Conservation (phyloP, 2,888 invertebrate species). For the Caenorhabditis zanzibari region DNA sequence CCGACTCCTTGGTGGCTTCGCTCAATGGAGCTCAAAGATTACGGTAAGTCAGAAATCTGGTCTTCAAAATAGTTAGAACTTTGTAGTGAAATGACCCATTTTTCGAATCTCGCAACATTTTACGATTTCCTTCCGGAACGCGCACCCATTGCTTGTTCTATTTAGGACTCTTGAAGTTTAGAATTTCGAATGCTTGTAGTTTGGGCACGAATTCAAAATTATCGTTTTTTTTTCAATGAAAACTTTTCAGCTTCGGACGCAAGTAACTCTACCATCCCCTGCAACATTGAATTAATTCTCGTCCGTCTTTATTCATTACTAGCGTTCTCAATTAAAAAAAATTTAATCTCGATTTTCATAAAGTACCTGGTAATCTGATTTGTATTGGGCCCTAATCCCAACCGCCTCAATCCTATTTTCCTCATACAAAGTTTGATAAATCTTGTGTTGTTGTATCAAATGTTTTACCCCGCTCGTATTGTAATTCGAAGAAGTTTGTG, state of each 20-base stretch:
- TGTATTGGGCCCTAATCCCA: neutral
- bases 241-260: slow-evolving; percentile 7
- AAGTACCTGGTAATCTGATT: neutral
- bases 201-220: neutral
- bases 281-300: neutral
- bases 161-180: neutral
- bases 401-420: neutral
- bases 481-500: neutral
- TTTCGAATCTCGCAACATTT: neutral
- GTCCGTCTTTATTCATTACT: slow-evolving; percentile 11
- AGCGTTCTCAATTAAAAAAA: neutral
- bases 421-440: neutral
- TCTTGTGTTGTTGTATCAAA: slow-evolving; percentile 14
- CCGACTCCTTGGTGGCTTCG: slow-evolving; percentile 68
- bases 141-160: neutral
- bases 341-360: neutral
- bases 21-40: slow-evolving; percentile 74
- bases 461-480: neutral
- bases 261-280: neutral
- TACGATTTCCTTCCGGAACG: neutral
- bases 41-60: slow-evolving; percentile 57
- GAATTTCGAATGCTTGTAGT: neutral
- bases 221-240: neutral
- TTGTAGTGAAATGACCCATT: neutral
- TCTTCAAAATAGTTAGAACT: neutral